These are phyloP conservation scores for Pantherophis vulpinus DNA, from an alignment of 2,797 vertebrate genomes.

Conservation along the genomic window DNA sequence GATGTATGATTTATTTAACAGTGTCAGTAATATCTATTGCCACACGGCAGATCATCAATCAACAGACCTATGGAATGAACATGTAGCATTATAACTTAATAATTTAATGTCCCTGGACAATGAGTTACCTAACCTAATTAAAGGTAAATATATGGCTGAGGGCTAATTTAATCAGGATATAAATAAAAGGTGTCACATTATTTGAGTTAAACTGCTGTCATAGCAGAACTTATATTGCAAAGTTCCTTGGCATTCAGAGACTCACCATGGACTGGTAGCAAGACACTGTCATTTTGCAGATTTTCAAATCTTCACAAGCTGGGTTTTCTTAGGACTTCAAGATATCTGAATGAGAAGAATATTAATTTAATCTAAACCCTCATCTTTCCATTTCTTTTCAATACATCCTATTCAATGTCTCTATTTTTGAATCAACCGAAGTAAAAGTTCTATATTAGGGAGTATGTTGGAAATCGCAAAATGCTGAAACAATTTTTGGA, in stretches of 20 bases:
- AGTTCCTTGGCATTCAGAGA: neutral
- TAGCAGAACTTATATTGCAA: constrained; percentile 24
- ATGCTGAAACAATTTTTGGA: constrained; percentile 13
- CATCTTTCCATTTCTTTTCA: neutral
- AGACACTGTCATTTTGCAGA: neutral
- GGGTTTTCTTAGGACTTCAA: neutral
- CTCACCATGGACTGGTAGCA: neutral
- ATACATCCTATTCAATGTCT: neutral
- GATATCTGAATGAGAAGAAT: neutral
- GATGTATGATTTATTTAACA: neutral
- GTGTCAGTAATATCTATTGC: neutral
- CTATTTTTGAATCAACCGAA: neutral
- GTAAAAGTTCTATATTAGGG: neutral
- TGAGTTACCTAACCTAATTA: constrained; percentile 29
- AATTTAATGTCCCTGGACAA: constrained; percentile 8
- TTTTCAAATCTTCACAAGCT: neutral
- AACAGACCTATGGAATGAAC: neutral
- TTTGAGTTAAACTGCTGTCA: constrained; percentile 33
- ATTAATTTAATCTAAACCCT: neutral
- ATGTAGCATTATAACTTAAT: constrained; percentile 11
- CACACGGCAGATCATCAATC: neutral
- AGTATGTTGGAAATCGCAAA: neutral
- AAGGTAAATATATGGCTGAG: constrained; percentile 24
- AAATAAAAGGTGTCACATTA: constrained; percentile 41
- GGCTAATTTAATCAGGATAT: constrained; percentile 30